These are phyloP conservation scores for Lepidonotus clava DNA, from an alignment of 2,888 invertebrate genomes.

Conservation along the genomic window DNA sequence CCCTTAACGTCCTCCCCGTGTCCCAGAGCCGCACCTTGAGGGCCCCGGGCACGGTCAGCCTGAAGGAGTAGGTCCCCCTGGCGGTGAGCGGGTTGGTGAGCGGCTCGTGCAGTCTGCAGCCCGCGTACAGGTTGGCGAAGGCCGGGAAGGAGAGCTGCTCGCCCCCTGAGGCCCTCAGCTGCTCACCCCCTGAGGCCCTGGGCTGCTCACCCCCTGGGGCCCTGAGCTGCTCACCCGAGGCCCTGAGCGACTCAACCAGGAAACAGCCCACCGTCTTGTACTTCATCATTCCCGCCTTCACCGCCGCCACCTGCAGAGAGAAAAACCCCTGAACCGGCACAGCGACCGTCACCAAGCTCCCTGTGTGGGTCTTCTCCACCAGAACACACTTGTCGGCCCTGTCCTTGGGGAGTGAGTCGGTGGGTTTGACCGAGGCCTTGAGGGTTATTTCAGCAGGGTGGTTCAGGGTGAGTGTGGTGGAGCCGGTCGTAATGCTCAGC, in stretches of 20 bases:
- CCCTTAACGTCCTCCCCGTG: background rate
- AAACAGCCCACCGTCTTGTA: background rate
- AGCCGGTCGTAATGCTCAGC: background rate
- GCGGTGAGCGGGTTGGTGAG: background rate
- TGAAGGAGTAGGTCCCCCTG: background rate
- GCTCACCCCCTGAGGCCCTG: background rate
- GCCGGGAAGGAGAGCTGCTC: background rate
- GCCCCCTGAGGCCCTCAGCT: background rate
- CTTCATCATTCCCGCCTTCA: background rate
- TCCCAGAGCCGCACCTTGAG: slow-evolving; percentile 5
- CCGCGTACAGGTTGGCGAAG: background rate
- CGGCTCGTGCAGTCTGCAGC: background rate
- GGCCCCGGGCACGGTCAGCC: background rate
- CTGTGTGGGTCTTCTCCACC: background rate
- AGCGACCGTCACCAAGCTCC: background rate
- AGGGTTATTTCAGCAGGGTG: background rate
- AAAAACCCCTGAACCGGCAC: background rate
- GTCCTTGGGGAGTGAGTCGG: background rate
- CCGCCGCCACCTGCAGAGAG: background rate
- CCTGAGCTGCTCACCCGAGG: background rate
- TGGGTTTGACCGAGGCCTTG: background rate
- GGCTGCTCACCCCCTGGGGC: background rate
- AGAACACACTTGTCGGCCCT: background rate
- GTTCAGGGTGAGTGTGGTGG: background rate
- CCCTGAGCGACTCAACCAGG: background rate